These are phyloP conservation scores for Lucilia sericata DNA, from an alignment of 1,140 invertebrate genomes.

Conservation along the genomic window DNA sequence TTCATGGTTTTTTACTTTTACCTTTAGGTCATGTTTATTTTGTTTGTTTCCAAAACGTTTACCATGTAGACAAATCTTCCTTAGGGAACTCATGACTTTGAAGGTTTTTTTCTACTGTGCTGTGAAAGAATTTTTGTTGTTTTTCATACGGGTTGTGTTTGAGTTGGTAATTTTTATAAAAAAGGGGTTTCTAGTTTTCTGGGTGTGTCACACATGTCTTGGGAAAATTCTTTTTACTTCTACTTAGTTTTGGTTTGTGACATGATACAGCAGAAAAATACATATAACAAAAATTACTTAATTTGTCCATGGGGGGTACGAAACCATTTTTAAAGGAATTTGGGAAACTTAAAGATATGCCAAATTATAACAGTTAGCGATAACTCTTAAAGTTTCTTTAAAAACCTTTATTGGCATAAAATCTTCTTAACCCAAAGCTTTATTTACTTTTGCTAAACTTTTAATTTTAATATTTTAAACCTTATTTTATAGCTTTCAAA, in stretches of 20 bases:
- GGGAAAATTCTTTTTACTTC: conserved; percentile 21
- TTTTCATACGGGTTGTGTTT: conserved; percentile 35
- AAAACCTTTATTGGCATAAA: too few relatives aligned
- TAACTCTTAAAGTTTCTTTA: too few relatives aligned
- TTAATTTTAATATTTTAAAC: background rate
- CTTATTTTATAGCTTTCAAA: background rate
- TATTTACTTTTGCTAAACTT: too few relatives aligned
- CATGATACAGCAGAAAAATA: conserved; percentile 33
- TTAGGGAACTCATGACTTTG: conserved; percentile 30
- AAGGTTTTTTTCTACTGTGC: background rate
- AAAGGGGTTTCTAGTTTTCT: conserved; percentile 34
- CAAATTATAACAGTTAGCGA: too few relatives aligned
- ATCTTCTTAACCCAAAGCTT: background rate
- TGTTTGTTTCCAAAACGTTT: background rate
- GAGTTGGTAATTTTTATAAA: background rate
- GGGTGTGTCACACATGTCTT: conserved; percentile 41
- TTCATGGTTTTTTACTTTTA: conserved; percentile 21
- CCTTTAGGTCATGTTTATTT: conserved; percentile 28
- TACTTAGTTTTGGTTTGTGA: background rate
- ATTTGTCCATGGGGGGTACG: background rate
- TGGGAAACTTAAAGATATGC: too few relatives aligned
- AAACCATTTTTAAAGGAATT: background rate
- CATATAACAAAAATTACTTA: too few relatives aligned
- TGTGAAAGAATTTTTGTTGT: background rate
- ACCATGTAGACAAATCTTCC: background rate